Percentiles rank a stretch among this genome's conserved stretches.
phyloP scores from a whole-genome alignment of 2,797 vertebrate species.

The Sibirionetta formosa region DNA sequence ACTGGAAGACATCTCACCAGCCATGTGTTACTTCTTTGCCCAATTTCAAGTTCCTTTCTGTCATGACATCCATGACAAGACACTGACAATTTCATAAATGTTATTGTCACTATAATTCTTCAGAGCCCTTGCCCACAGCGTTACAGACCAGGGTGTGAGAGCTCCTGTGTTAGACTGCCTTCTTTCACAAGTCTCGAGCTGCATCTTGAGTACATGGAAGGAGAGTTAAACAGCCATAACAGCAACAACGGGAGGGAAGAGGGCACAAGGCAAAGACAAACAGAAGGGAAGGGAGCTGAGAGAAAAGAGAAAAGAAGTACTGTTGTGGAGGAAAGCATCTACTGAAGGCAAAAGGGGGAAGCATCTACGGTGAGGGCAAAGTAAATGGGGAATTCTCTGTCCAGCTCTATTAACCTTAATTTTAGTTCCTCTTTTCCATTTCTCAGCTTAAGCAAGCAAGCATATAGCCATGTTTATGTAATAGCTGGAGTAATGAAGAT shows the following conservation, averaged over 20 bases:
- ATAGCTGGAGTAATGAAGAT: constrained; percentile 72
- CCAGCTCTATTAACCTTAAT: constrained; percentile 61
- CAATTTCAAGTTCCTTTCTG: neutral
- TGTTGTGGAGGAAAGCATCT: neutral
- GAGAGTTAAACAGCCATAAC: neutral
- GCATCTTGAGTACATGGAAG: neutral
- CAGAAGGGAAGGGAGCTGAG: neutral
- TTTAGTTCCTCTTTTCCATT: constrained; percentile 64
- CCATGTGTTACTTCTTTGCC: neutral
- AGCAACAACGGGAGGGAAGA: neutral
- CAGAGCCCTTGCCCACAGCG: accelerated
- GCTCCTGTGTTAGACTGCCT: neutral
- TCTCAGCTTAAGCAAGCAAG: constrained; percentile 69
- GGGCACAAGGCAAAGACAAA: neutral
- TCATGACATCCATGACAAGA: neutral
- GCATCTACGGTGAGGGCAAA: neutral
- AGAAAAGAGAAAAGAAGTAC: neutral
- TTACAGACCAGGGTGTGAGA: neutral
- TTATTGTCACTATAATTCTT: neutral
- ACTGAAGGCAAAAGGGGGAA: neutral
- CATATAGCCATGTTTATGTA: constrained; percentile 60
- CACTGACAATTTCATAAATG: neutral
- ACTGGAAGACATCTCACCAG: neutral
- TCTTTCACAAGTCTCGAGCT: neutral
- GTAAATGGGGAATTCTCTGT: constrained; percentile 21